Evolutionary conservation across 2,888 invertebrate species (phyloP), one percentile per base, ranked within the genome.

Genomic region (Syrphus vitripennis): DNA sequence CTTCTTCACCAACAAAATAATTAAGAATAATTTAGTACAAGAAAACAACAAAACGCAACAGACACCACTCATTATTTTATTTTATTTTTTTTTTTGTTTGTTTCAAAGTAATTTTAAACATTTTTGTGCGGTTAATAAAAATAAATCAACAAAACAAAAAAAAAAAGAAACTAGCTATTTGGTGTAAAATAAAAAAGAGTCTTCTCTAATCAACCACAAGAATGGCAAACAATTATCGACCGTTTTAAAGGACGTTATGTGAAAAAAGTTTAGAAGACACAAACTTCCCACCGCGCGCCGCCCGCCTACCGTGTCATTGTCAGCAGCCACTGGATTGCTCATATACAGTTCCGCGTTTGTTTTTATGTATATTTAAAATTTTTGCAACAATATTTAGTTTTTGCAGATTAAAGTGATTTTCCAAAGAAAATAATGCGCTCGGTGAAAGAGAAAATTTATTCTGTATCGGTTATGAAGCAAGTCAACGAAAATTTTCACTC

Each of bases 201-300:
- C 7, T 19, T 48, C 34, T 50, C 21, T 42, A 55, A 34, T 65
- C 31, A 40, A 42, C 24, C 40, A 53, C 19, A 63, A 55, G 16
- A 67, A 67, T 10, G 48, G 31, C 31, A 42, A 61, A 55, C 37
- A 42, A 71, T 71, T 77, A 77, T 82, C 82, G 77, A 71, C 82
- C 77, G 71, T 77, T 71, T 77, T 50, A 26, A 70, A 77, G 65
- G 65, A 77, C 40, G 40, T 70, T 59, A 63, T 70, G 76, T 76
- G 70, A 63, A 69, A 63, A 69, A 34, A 76, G 16, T 76, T 70
- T 26, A 65, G 40, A 77, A 34, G n/a, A n/a, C n/a, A n/a, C n/a
- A n/a, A 31, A 69, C 7, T 40, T 19, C 31, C 48, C 65, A 65
- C 29, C 45, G 57, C n/a, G n/a, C n/a, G n/a, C n/a, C n/a, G n/a